phyloP scores from a whole-genome alignment of 1,140 invertebrate species.

The Hycleus phaleratus region DNA sequence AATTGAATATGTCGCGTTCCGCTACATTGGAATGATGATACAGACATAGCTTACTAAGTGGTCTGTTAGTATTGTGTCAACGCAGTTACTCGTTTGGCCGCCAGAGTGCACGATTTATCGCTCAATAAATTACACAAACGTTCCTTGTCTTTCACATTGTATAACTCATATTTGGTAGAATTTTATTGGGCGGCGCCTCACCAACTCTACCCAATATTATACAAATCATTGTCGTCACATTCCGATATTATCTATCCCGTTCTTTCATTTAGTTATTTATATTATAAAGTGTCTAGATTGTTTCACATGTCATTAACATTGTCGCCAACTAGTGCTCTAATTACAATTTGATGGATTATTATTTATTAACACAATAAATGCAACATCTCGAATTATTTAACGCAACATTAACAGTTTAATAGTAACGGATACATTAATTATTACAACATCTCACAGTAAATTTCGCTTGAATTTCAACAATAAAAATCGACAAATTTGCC shows the following conservation, averaged over 20 bases:
- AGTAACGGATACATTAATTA: background rate
- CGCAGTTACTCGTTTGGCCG: conserved; percentile 37
- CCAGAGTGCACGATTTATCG: conserved; percentile 40
- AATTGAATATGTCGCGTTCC: conserved; percentile 16
- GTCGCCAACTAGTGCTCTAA: conserved; percentile 31
- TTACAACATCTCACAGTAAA: background rate
- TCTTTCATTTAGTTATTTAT: no score
- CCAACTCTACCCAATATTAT: conserved; percentile 18
- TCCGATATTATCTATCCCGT: conserved; percentile 24
- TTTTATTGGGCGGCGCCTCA: conserved; percentile 20
- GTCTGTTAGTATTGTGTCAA: conserved; percentile 40
- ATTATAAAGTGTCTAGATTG: no score
- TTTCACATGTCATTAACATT: conserved; percentile 17
- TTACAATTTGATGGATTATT: conserved; percentile 31
- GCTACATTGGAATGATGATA: conserved; percentile 26
- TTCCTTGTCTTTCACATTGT: conserved; percentile 30
- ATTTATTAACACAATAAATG: conserved; percentile 24
- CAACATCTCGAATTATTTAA: background rate
- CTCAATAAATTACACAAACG: conserved; percentile 38
- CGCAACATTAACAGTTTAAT: background rate
- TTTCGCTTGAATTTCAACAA: no score
- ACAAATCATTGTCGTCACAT: conserved; percentile 28
- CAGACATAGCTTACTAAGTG: conserved; percentile 31
- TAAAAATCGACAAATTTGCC: no score
- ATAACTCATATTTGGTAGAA: conserved; percentile 6